phyloP scores from a whole-genome alignment of 2,113 vertebrate genomes.

The Echinops telfairi region DNA sequence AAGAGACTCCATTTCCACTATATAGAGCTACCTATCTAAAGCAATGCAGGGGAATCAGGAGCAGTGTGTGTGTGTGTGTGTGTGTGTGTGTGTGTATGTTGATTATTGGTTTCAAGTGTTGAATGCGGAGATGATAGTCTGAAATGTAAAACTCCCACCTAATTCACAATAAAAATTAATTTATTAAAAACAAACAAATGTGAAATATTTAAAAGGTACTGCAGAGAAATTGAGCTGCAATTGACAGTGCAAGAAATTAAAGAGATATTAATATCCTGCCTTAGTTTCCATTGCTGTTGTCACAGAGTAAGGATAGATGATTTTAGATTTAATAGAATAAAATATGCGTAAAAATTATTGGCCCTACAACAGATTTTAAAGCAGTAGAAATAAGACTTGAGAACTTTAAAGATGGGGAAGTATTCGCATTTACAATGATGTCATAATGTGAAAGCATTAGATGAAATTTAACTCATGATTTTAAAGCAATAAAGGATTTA shows the following conservation, averaged over 20 bases:
- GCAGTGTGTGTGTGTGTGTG: too few relatives aligned
- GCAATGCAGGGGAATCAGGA: constrained; percentile 32
- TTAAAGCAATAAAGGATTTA: constrained; percentile 62
- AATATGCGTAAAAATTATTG: constrained; percentile 68
- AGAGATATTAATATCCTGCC: constrained; percentile 55
- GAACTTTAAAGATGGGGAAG: constrained; percentile 11
- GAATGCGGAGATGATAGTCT: too few relatives aligned
- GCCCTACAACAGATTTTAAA: constrained; percentile 52
- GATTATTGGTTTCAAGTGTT: too few relatives aligned
- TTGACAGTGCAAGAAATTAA: constrained; percentile 71
- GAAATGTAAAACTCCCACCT: too few relatives aligned
- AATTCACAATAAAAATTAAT: too few relatives aligned
- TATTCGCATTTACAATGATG: constrained; percentile 27
- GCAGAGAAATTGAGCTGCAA: neutral
- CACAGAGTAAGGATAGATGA: constrained; percentile 56
- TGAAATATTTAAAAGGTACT: too few relatives aligned
- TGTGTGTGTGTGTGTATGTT: too few relatives aligned
- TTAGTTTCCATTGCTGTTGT: constrained; percentile 69
- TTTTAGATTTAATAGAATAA: constrained; percentile 74
- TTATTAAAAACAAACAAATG: too few relatives aligned
- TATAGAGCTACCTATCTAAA: constrained; percentile 66
- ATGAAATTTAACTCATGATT: constrained; percentile 46
- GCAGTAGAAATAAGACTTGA: constrained; percentile 59
- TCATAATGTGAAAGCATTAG: constrained; percentile 52
- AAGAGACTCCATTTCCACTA: constrained; percentile 51